These are phyloP conservation scores for Cryptoprocta ferox DNA, from an alignment of 2,797 vertebrate species.

Conservation along the genomic window DNA sequence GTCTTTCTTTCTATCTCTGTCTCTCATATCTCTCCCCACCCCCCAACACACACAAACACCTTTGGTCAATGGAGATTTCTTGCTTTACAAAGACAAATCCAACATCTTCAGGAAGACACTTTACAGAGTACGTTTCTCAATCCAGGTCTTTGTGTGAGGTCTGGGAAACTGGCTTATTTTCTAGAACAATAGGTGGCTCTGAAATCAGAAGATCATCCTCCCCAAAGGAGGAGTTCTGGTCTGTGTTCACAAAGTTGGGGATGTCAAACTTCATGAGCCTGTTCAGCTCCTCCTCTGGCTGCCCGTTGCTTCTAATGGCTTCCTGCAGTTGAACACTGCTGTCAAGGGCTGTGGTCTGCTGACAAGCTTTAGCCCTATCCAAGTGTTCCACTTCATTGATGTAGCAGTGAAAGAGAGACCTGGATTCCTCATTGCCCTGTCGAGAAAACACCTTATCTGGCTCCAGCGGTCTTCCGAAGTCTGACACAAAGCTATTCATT, in stretches of 20 bases:
- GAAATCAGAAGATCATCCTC: slow-evolving; percentile 92
- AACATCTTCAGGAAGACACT: not conserved
- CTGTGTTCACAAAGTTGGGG: slow-evolving; percentile 94
- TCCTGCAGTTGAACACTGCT: slow-evolving; percentile 81
- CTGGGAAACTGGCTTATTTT: slow-evolving; percentile 85
- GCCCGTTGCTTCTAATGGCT: slow-evolving; percentile 77
- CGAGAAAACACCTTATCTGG: slow-evolving; percentile 89
- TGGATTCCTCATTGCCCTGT: slow-evolving; percentile 87
- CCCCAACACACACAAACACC: not conserved
- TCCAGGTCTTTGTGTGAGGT: slow-evolving; percentile 80
- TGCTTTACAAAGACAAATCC: not conserved
- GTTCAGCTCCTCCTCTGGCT: slow-evolving; percentile 82
- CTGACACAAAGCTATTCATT: slow-evolving; percentile 89
- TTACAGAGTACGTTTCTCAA: slow-evolving; percentile 73
- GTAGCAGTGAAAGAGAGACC: slow-evolving; percentile 92
- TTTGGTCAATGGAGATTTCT: not conserved
- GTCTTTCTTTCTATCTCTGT: not conserved
- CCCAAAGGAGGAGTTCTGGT: slow-evolving; percentile 89
- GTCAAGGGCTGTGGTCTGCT: slow-evolving; percentile 74
- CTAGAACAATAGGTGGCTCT: slow-evolving; percentile 88
- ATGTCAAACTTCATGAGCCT: slow-evolving; percentile 92
- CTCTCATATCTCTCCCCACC: no score
- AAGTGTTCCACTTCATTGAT: slow-evolving; percentile 90
- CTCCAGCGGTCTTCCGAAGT: slow-evolving; percentile 85
- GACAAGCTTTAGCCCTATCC: slow-evolving; percentile 80